Conservation (phyloP, 2,113 vertebrate species). For the Apistogramma diplotaenia region DNA sequence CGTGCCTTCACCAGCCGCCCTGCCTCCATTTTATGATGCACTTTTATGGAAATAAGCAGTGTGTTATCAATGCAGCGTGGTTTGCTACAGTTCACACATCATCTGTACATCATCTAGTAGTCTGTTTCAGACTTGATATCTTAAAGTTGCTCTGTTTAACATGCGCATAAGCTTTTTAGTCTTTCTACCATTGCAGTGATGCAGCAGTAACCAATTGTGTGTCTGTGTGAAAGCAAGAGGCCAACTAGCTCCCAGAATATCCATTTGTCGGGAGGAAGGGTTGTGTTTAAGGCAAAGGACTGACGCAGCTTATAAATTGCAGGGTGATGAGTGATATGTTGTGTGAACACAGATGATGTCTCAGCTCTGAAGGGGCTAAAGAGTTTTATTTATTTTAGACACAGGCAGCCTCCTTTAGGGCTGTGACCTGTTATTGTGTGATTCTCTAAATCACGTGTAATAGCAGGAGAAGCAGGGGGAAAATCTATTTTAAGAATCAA, state of each 20-base stretch:
- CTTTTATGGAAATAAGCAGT: background rate
- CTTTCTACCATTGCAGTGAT: conserved; percentile 20
- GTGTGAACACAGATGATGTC: background rate
- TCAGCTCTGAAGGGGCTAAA: background rate
- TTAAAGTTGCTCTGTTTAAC: background rate
- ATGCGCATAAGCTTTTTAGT: background rate
- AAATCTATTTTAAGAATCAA: background rate
- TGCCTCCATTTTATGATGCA: conserved; percentile 7
- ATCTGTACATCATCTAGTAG: background rate
- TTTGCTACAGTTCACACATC: conserved; percentile 4
- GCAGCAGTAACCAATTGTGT: conserved; percentile 18
- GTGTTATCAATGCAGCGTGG: background rate
- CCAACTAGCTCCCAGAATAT: conserved; percentile 1
- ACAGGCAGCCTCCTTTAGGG: background rate
- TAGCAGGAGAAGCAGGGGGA: background rate
- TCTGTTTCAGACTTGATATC: background rate
- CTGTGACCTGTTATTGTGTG: background rate
- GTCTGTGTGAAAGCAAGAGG: background rate
- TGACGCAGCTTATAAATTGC: conserved; percentile 1
- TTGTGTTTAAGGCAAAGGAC: conserved; percentile 6
- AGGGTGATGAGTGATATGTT: background rate
- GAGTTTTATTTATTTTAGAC: background rate
- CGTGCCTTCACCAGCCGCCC: background rate
- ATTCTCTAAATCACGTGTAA: background rate
- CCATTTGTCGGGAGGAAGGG: conserved; percentile 10